Base-by-base conservation (phyloP, 2,113 vertebrate species). In the Psittacara wagleri region DNA sequence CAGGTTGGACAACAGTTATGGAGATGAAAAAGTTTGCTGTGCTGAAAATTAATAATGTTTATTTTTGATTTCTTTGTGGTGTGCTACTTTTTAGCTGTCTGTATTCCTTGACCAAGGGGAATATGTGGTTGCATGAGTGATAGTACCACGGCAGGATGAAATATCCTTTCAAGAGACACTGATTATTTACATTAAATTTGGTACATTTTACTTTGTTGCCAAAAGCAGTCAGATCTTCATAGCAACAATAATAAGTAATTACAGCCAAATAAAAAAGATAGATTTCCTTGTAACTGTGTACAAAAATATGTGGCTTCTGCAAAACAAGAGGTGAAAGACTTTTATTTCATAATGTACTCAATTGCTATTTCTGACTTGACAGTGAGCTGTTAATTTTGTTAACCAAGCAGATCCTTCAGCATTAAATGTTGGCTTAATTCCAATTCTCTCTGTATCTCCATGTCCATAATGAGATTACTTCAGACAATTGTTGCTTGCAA, bases 401-500 rank as follows among this genome's bases (percentile, higher is more conserved):
- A 92, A 28, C 37, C 59, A 89, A 91, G 64, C n/a, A 81, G 29
- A 70, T 88, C 49, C 6, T 63, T 77, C 81, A 82, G 7, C n/a
- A 13, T 84, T 91, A 91, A 89, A 84, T 74, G 18, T 20, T 86
- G 27, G 54, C 37, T 75, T 91, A 86, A 86, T 86, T 31, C 23
- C 31, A 84, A 54, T 3, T 2, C 6, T 86, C n/a, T 22, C 46
- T 54, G 20, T 69, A 57, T 82, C 61, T 35, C 11, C 68, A 64
- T 9, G 14, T 82, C 61, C 6, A n/a, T 82, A 95, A 92, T 87
- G 19, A 91, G 86, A 84, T 91, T 91, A 93, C 61, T 69, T 78
- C 54, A 86, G 8, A 78, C 8, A 86, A 61, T 83, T 83, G 25
- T 14, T 57, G 12, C n/a, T 81, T 91, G 37, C 43, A 55, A 83